Conservation (phyloP, 2,113 vertebrate genomes). For the Erpornis zantholeuca region DNA sequence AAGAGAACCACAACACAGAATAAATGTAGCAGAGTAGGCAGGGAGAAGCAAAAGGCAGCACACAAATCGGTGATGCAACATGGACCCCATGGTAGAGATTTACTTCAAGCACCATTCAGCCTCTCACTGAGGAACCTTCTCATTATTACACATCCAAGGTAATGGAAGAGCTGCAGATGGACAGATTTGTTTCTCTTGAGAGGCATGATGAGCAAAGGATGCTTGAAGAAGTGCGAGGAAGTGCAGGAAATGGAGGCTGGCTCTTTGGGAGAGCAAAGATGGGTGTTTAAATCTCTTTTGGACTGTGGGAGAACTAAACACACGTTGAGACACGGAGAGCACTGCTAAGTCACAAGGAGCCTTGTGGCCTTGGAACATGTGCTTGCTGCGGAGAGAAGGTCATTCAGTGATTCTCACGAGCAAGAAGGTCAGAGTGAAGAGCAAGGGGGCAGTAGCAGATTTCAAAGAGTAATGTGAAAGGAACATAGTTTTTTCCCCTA, state of each 20-base stretch:
- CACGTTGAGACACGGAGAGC: not conserved
- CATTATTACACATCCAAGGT: not conserved
- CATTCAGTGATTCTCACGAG: not conserved
- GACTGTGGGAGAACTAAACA: not conserved
- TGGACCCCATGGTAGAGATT: not conserved
- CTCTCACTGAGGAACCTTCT: not conserved
- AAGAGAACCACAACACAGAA: not conserved
- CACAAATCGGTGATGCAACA: not conserved
- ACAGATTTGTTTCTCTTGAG: fast-evolving
- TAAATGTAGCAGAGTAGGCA: not conserved
- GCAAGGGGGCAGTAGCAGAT: not conserved
- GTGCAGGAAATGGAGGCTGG: not conserved
- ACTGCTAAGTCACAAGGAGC: not conserved
- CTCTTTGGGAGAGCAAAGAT: not conserved
- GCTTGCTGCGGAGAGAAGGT: not conserved
- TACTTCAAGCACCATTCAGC: fast-evolving
- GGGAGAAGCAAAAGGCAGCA: fast-evolving
- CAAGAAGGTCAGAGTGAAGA: not conserved
- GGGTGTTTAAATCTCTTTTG: not conserved
- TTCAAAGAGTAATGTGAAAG: not conserved
- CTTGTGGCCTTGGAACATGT: not conserved
- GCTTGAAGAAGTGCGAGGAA: not conserved
- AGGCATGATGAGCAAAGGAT: not conserved
- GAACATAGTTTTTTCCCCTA: not conserved
- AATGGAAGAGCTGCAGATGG: not conserved